phyloP scores from a whole-genome alignment of 2,888 invertebrate genomes.

The Dendrolimus houi region DNA sequence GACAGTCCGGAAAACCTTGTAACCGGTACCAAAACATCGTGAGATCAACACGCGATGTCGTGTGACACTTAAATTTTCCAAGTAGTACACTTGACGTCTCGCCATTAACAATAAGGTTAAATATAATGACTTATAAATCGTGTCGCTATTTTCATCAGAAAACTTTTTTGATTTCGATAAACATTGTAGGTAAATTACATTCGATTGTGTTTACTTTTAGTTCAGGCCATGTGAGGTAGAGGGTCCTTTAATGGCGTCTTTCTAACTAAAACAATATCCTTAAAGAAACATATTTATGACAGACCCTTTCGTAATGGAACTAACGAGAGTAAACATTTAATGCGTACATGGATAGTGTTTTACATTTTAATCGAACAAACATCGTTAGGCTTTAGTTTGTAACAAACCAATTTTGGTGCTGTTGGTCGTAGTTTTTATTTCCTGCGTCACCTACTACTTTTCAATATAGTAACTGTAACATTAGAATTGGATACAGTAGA shows the following conservation, averaged over 20 bases:
- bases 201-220: conserved; percentile 1
- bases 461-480: no score
- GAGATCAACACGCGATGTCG: no score
- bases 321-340: conserved; percentile 29
- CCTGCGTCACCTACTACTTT: no score
- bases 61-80: no score
- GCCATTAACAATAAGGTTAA: no score
- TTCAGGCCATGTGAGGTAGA: conserved; percentile 2
- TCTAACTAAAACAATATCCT: conserved; percentile 44
- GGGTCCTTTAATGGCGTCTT: conserved; percentile 23
- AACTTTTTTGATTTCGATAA: conserved; percentile 17
- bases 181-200: no score
- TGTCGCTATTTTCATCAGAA: no score
- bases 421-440: neutral
- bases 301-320: conserved; percentile 34
- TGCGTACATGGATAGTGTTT: conserved; percentile 16
- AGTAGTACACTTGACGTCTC: no score
- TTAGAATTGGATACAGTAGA: no score
- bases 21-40: no score
- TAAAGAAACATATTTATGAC: conserved; percentile 51
- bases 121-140: no score
- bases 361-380: conserved; percentile 15
- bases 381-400: neutral
- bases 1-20: no score
- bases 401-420: neutral